Evolutionary conservation across 2,888 invertebrate genomes (phyloP).

Genomic region (Callimorpha dominula): DNA sequence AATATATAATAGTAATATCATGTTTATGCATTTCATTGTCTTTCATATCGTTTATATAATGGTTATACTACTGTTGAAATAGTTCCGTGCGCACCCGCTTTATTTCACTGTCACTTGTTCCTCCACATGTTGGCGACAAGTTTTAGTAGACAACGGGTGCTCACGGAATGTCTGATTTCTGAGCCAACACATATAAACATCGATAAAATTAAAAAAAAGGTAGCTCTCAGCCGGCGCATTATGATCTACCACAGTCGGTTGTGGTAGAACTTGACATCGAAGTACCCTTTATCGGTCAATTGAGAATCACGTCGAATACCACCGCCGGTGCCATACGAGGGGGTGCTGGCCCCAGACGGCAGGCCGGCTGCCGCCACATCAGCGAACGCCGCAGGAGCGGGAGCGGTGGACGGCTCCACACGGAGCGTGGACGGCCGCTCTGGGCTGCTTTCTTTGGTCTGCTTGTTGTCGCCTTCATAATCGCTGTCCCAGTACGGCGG

Average conservation of each 20-base stretch:
- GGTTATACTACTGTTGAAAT: not conserved
- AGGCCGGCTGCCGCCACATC: slow-evolving; percentile 19
- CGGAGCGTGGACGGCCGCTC: slow-evolving; percentile 8
- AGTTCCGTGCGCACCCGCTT: slow-evolving; percentile 1
- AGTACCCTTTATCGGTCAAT: slow-evolving; percentile 89
- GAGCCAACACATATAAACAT: slow-evolving; percentile 4
- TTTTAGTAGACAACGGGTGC: not conserved
- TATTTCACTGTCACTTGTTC: too few relatives aligned
- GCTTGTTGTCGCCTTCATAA: not conserved
- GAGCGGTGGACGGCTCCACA: slow-evolving; percentile 20
- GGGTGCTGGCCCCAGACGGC: slow-evolving; percentile 17
- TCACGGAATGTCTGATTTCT: not conserved
- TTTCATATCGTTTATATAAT: slow-evolving; percentile 1
- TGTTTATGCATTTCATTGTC: not conserved
- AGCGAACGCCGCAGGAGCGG: slow-evolving; percentile 33
- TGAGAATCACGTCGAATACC: slow-evolving; percentile 73
- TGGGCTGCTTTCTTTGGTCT: not conserved
- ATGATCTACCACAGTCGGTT: slow-evolving; percentile 90
- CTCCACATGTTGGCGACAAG: too few relatives aligned
- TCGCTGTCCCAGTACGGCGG: slow-evolving; percentile 7
- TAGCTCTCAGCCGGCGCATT: not conserved
- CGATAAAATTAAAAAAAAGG: not conserved
- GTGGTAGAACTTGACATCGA: slow-evolving; percentile 93
- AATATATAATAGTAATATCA: not conserved
- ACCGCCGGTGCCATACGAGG: slow-evolving; percentile 38